Evolutionary conservation across 92 coral and sea anemone genomes (phyloP).

Genomic region (Montipora capitata): DNA sequence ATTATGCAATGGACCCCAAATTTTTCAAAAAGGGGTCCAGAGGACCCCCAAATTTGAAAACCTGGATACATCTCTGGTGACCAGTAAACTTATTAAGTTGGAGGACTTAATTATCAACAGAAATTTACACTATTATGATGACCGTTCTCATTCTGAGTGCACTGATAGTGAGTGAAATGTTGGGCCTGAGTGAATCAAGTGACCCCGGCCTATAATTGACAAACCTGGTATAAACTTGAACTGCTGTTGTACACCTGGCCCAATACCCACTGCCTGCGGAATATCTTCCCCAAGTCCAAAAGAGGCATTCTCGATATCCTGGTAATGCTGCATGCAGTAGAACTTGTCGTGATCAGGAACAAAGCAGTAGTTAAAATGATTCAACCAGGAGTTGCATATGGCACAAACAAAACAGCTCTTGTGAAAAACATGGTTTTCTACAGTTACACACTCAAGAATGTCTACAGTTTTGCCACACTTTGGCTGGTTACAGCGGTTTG

Average conservation of each 20-base stretch:
- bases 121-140: no score
- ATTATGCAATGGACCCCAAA: no score
- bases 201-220: not conserved
- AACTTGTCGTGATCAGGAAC: slow-evolving; percentile 98
- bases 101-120: no score
- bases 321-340: slow-evolving; percentile 95
- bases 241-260: slow-evolving; percentile 96
- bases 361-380: slow-evolving; percentile 96
- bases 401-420: slow-evolving; percentile 95
- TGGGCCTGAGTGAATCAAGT: no score
- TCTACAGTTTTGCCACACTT: slow-evolving; percentile 79
- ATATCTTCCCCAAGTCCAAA: slow-evolving; percentile 86
- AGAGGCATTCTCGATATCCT: slow-evolving; percentile 91
- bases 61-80: no score
- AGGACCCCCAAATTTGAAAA: no score
- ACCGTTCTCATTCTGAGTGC: no score
- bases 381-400: slow-evolving; percentile 87
- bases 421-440: slow-evolving; percentile 94
- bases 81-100: no score
- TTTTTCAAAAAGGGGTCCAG: no score
- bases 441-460: slow-evolving; percentile 87
- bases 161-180: no score
- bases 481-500: slow-evolving; percentile 83
- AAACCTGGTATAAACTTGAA: slow-evolving; percentile 87
- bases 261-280: slow-evolving; percentile 86